Evolutionary conservation across 2,797 vertebrate genomes (phyloP), one percentile per base, ranked within the genome.

Genomic region (Enteromius fasciolatus): DNA sequence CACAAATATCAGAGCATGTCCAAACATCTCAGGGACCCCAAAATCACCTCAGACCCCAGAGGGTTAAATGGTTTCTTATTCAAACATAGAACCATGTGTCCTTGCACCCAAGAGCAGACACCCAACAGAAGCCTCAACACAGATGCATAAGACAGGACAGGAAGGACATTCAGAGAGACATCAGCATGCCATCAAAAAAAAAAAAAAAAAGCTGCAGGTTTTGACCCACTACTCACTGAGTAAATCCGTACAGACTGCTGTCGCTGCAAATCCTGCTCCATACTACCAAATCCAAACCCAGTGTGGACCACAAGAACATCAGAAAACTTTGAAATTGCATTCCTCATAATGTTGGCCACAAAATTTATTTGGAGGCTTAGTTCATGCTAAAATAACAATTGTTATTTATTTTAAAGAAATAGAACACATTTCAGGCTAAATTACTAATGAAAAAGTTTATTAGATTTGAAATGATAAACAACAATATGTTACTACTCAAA

Each of bases 171-270:
- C 67, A 70, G 11, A 66, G 41, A 25, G 25, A 48, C 1, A 12
- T 50, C 78, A 48, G 25, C 61, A 61, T 57, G 31, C 31, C 63
- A 36, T 6, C 5, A 63, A 63, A 23, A n/a, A 63, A 31, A 72
- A 18, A 33, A 36, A 33, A 31, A 50, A 31, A 76, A 18, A 76
- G 4, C 67, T 61, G 25, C 78, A 61, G 44, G 69, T 81, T 81
- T 64, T 81, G 57, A 74, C 69, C 79, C 68, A 81, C 41, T 73
- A 46, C 36, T 63, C 39, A 25, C 20, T 73, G n/a, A 81, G 25
- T 74, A 74, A 81, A 81, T 74, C n/a, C 15, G 70, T 73, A 61
- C 69, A 66, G 80, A 76, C 72, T 75, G 80, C 61, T 76, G 80
- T 82, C 48, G 20, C 31, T 66, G 72, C 61, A 57, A 82, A 82